Percentiles rank a stretch among this genome's conserved stretches.
phyloP scores from a whole-genome alignment of 2,113 vertebrate species.

The Kobus ellipsiprymnus region DNA sequence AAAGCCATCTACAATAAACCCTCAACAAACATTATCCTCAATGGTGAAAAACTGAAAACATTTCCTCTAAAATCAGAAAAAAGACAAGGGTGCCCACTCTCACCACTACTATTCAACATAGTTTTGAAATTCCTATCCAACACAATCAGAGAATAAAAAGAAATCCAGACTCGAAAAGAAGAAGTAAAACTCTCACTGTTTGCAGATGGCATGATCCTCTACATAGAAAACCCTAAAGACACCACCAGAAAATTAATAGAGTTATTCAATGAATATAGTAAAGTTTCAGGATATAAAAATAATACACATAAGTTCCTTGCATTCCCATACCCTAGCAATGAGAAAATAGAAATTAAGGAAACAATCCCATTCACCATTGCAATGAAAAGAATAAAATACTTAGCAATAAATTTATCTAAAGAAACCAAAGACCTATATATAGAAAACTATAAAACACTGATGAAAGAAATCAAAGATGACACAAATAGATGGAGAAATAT shows the following conservation, averaged over 20 bases:
- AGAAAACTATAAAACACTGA: not conserved
- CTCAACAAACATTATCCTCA: not conserved
- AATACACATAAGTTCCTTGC: not conserved
- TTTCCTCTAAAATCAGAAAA: not conserved
- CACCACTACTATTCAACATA: not conserved
- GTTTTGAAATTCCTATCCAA: not conserved
- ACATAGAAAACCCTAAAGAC: not conserved
- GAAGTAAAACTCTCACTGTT: not conserved
- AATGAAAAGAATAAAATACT: not conserved
- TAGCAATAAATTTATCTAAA: not conserved
- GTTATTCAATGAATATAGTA: not conserved
- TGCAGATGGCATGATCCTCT: not conserved
- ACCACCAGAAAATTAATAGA: not conserved
- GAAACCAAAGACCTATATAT: not conserved
- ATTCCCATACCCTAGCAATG: not conserved
- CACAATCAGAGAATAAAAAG: not conserved
- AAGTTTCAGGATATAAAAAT: not conserved
- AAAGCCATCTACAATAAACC: not conserved
- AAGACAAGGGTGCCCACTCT: not conserved
- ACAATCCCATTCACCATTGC: not conserved
- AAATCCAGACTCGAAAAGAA: not conserved
- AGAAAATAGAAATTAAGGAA: not conserved
- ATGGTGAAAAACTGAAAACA: not conserved
- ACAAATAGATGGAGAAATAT: not conserved
- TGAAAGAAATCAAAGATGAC: not conserved